A percentile compares a stretch with the other conserved stretches of the same genome.
phyloP scores from a whole-genome alignment of 2,113 vertebrate species.

The Sclerurus mexicanus region DNA sequence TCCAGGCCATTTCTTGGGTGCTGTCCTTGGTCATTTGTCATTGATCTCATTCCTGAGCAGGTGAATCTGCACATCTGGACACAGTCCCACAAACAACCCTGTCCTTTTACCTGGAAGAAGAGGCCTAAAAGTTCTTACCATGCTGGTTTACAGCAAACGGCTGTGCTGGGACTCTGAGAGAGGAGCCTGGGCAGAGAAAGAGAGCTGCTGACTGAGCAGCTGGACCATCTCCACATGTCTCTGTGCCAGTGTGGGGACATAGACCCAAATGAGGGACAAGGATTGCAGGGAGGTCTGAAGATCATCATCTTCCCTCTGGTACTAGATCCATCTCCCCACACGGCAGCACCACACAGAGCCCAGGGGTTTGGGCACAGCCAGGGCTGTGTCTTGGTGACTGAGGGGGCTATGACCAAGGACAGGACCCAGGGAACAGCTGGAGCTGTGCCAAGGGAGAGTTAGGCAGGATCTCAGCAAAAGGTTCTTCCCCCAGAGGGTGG shows the following conservation, averaged over 20 bases:
- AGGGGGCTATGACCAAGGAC: not conserved
- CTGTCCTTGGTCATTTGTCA: not conserved
- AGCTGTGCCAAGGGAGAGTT: not conserved
- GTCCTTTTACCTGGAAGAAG: not conserved
- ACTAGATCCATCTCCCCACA: rapidly evolving
- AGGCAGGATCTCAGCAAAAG: not conserved
- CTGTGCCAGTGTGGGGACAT: not conserved
- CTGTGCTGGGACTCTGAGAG: not conserved
- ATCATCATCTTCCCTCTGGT: not conserved
- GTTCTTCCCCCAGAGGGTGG: not conserved
- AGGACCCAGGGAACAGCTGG: not conserved
- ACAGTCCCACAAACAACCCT: not conserved
- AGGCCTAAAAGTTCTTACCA: not conserved
- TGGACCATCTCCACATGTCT: not conserved
- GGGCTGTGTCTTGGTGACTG: not conserved
- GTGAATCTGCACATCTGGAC: not conserved
- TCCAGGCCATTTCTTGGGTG: not conserved
- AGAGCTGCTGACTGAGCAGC: not conserved
- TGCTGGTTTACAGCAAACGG: not conserved
- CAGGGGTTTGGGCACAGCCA: rapidly evolving
- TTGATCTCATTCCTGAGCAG: not conserved
- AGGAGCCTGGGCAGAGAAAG: not conserved
- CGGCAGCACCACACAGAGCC: not conserved
- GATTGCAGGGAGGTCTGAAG: not conserved
- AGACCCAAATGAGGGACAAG: not conserved